phyloP scores from a whole-genome alignment of 2,888 invertebrate species.

The Apamea epomidion region DNA sequence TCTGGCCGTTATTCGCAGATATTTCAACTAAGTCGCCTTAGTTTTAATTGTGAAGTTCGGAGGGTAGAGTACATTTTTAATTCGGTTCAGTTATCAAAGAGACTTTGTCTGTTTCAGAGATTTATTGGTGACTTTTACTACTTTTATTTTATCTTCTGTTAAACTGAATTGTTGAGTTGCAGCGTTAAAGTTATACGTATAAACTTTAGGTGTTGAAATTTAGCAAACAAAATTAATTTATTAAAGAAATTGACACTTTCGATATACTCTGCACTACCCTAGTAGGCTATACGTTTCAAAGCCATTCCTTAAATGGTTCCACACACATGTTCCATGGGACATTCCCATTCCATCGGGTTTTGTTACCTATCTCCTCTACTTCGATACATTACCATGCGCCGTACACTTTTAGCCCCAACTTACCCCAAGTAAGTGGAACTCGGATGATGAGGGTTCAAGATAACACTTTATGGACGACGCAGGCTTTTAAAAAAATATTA shows the following conservation, averaged over 20 bases:
- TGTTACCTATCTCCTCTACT: conserved; percentile 60
- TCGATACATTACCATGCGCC: conserved; percentile 60
- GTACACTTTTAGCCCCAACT: conserved; percentile 62
- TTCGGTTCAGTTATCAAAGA: conserved; percentile 20
- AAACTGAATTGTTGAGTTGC: neutral
- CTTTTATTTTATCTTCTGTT: conserved; percentile 42
- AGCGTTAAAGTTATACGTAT: neutral
- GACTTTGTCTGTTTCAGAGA: conserved; percentile 25
- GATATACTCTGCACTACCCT: neutral
- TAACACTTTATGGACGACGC: conserved; percentile 61
- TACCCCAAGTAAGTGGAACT: conserved; percentile 64
- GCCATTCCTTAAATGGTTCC: conserved; percentile 51
- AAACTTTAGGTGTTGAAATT: neutral
- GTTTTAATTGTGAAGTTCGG: conserved; percentile 37
- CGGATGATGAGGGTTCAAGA: conserved; percentile 66
- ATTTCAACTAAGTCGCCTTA: conserved; percentile 51
- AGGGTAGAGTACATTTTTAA: conserved; percentile 26
- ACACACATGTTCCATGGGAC: too few species aligned
- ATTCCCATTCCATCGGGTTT: conserved; percentile 42
- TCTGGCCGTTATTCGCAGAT: conserved; percentile 63
- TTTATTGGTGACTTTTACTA: conserved; percentile 32
- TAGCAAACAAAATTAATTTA: neutral
- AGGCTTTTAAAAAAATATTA: conserved; percentile 68
- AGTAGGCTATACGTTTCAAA: conserved; percentile 41
- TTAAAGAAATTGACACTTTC: neutral